These are phyloP conservation scores for Hoplias malabaricus DNA, from an alignment of 2,113 vertebrate species.

Conservation along the genomic window DNA sequence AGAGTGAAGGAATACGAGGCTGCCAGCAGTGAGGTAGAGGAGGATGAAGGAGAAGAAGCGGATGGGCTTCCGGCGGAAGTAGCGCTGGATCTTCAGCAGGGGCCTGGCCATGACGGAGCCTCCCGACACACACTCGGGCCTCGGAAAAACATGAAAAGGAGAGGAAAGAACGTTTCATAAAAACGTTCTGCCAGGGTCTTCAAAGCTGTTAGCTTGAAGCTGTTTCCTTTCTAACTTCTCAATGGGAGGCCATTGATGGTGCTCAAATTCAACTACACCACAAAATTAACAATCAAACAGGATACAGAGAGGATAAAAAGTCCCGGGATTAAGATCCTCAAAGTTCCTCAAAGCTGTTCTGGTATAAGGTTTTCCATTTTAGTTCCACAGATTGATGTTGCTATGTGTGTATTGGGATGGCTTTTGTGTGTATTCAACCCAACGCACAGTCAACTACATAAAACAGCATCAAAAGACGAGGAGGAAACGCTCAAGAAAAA, in stretches of 20 bases:
- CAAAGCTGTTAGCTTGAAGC: background rate
- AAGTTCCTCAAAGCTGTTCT: too few species aligned
- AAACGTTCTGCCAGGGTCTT: background rate
- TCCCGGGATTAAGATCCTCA: too few species aligned
- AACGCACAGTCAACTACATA: background rate
- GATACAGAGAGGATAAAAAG: too few species aligned
- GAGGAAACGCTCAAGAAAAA: background rate
- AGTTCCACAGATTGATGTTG: background rate
- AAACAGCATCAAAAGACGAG: background rate
- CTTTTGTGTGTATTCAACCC: background rate
- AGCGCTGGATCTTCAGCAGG: slow-evolving; percentile 89
- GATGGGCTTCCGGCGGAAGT: slow-evolving; percentile 86
- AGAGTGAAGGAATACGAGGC: slow-evolving; percentile 88
- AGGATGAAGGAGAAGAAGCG: slow-evolving; percentile 91
- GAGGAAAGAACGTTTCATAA: slow-evolving; percentile 32
- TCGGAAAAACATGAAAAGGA: slow-evolving; percentile 65
- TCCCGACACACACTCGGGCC: slow-evolving; percentile 55
- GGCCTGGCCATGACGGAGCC: slow-evolving; percentile 86
- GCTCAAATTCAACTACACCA: too few species aligned
- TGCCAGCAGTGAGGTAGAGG: slow-evolving; percentile 90
- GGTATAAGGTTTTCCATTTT: too few species aligned
- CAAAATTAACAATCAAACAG: too few species aligned
- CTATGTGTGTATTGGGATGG: background rate
- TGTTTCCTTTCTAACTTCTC: too few species aligned
- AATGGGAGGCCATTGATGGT: too few species aligned